Conservation (phyloP, 2,113 vertebrate genomes). For the Dolichallabes microphthalmus region DNA sequence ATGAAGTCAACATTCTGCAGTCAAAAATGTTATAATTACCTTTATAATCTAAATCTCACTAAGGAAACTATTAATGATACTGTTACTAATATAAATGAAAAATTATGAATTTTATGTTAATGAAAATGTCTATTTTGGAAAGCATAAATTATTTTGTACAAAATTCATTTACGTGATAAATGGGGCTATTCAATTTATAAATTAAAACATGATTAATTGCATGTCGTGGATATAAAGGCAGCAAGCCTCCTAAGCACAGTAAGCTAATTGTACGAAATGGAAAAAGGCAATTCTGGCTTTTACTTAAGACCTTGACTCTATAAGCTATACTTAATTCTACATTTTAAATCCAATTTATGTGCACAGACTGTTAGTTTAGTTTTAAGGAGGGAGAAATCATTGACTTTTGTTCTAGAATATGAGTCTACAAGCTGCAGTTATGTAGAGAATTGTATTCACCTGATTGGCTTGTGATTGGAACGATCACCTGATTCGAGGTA, state of each 20-base stretch:
- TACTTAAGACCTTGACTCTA: background rate
- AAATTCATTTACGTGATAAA: conserved; percentile 48
- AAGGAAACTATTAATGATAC: background rate
- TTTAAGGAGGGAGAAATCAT: background rate
- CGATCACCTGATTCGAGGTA: too few relatives aligned
- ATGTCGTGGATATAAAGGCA: conserved; percentile 24
- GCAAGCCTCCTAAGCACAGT: conserved; percentile 25
- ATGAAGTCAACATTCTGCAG: background rate
- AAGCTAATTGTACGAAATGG: conserved; percentile 49
- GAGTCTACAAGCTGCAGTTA: background rate
- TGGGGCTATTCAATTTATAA: conserved; percentile 43
- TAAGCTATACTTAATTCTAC: background rate
- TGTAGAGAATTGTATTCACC: too few relatives aligned
- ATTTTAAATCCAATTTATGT: background rate
- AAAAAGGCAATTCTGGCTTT: conserved; percentile 29
- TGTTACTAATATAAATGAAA: background rate
- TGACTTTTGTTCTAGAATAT: background rate
- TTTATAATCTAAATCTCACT: background rate
- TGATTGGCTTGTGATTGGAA: too few relatives aligned
- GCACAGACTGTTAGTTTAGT: background rate
- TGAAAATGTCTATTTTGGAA: conserved; percentile 42
- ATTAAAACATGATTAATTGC: conserved; percentile 49
- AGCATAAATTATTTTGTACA: conserved; percentile 37
- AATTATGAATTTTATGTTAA: conserved; percentile 25
- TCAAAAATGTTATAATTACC: background rate